Base-by-base conservation (phyloP, 2,113 vertebrate species). In the Agelaius tricolor region DNA sequence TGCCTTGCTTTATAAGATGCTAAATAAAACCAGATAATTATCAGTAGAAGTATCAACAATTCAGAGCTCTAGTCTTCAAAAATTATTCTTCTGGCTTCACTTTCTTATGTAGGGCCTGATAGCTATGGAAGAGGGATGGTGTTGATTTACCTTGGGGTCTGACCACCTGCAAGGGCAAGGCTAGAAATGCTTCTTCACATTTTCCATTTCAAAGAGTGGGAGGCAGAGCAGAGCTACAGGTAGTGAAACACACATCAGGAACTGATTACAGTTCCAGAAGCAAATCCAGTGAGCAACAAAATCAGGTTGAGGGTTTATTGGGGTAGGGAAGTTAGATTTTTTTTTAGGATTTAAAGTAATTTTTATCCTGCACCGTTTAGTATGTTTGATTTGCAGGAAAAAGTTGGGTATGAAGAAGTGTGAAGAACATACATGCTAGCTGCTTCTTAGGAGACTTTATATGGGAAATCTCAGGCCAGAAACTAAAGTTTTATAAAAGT, bases 1-100 rank as follows among this genome's bases (percentile, higher is more conserved):
- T 97, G 97, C 97, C 97, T 97, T 97, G 97, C 96, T 97, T 95
- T 93, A 74, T 95, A 95, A 91, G 92, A 96, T 82, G 52, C 84
- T 96, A 91, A 93, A 94, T 82, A 47, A 94, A 86, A 33, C 37
- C 87, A 88, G 73, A 67, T 87, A 54, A 72, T 86, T 61, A 82
- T 78, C 73, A 89, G 89, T 92, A 94, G 47, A 57, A 83, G 65
- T 66, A 94, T 73, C 58, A 89, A 90, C 44, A 89, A 74, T 83
- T 86, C 71, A 92, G 95, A 86, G 87, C 47, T 54, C 84, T 66
- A 87, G 54, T 93, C 82, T 89, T 94, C 88, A 89, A 90, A 94
- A 96, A 87, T 85, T 3, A 79, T 96, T 96, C 83, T 84, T 87
- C 57, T 94, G 91, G 89, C 83, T 95, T 74, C 37, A 75, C 49